Evolutionary conservation across 1,140 invertebrate genomes (phyloP), one percentile per base, ranked within the genome.

Genomic region (Trialeurodes vaporariorum): DNA sequence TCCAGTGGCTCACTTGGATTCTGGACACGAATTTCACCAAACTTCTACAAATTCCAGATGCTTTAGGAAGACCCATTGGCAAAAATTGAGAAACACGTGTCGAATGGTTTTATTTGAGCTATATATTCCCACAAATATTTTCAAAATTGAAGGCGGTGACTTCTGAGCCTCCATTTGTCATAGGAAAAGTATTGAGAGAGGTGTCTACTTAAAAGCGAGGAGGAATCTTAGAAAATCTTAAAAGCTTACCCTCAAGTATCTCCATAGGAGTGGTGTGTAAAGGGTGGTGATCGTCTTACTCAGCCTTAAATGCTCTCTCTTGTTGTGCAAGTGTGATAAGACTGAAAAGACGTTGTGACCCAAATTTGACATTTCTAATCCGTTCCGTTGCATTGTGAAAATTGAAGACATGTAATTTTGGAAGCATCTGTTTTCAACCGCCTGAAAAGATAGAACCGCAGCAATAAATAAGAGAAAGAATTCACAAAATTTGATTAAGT

Each of bases 261-360:
- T 69, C 71, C 71, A 73, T 27, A 73, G 22, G 2, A 73, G 58
- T 23, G 72, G 71, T 24, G 27, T 58, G 59, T 73, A 73, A 1
- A 72, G 63, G 1, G 65, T 64, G 34, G 71, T 71, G n/a, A 73
- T 64, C 2, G 65, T 59, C 59, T 69, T 67, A 67, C 71, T 73
- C 27, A 73, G 68, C 22, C 64, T 66, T 13, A 61, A n/a, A 1
- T 62, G 26, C 12, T 62, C 61, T 66, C 72, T 24, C 27, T 27
- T 34, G 1, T 65, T 21, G 62, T 71, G 70, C 11, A 73, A 59
- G 27, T 59, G 26, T 12, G 68, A 67, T n/a, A 73, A 64, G 22
- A 73, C 70, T 5, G 34, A 22, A 60, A 73, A 71, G 49, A 68
- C 69, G 25, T 63, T 69, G 59, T 67, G 27, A 60, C 70, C 70